Evolutionary conservation across 2,113 vertebrate genomes (phyloP).

Genomic region (Podarcis cretensis): DNA sequence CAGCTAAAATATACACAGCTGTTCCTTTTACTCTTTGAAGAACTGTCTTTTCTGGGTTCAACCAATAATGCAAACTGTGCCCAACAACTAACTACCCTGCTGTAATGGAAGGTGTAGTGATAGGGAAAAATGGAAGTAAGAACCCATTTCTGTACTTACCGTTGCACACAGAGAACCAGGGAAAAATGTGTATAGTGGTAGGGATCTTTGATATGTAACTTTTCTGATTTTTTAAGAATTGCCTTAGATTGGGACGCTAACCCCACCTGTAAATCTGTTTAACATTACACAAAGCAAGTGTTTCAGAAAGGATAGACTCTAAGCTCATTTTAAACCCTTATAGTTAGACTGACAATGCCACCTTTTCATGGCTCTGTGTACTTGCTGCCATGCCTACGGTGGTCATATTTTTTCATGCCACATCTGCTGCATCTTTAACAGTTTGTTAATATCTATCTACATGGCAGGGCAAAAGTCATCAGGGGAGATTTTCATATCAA

Average conservation of each 20-base stretch:
- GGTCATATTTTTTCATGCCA: too few species aligned
- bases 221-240: background rate
- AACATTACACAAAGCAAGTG: background rate
- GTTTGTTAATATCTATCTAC: background rate
- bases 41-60: background rate
- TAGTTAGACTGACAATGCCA: background rate
- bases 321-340: background rate
- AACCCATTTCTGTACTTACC: background rate
- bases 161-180: background rate
- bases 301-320: background rate
- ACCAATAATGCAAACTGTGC: background rate
- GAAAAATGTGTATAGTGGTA: background rate
- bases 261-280: background rate
- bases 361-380: background rate
- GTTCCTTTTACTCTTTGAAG: background rate
- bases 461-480: background rate
- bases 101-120: background rate
- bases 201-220: background rate
- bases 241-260: background rate
- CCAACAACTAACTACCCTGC: background rate
- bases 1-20: background rate
- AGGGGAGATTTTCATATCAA: background rate
- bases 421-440: background rate
- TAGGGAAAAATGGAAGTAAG: background rate
- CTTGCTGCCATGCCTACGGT: background rate